Conservation (phyloP, 37 sponge, comb jelly and placozoan species). For the Aplysina aerophoba region DNA sequence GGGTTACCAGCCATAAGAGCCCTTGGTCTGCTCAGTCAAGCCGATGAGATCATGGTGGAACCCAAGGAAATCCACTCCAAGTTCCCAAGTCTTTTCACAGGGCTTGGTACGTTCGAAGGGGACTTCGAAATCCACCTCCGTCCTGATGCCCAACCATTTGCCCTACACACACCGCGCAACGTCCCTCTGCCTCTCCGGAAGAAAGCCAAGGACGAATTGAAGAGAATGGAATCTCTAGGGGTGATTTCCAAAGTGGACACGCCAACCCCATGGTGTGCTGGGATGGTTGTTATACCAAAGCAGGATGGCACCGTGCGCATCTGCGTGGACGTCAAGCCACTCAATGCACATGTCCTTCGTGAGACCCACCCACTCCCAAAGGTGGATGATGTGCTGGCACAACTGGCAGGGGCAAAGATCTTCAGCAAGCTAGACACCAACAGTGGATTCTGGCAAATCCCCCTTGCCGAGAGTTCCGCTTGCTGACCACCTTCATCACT, state of each 20-base stretch:
- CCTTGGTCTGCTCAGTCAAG: not conserved
- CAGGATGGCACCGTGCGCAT: constrained; percentile 38
- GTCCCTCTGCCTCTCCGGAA: no score
- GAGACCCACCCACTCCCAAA: constrained; percentile 43
- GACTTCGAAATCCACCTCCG: constrained; percentile 35
- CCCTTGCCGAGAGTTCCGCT: constrained; percentile 12
- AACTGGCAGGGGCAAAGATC: not conserved
- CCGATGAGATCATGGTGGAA: not conserved
- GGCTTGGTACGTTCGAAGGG: constrained; percentile 30
- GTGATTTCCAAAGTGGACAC: constrained; percentile 25
- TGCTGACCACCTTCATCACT: constrained; percentile 45
- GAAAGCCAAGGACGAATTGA: no score
- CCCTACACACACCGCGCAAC: constrained; percentile 26
- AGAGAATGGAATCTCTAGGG: no score
- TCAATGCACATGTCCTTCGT: constrained; percentile 36
- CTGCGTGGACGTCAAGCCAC: constrained; percentile 45
- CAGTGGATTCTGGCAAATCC: constrained; percentile 32
- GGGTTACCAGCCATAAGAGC: constrained; percentile 9
- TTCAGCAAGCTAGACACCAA: constrained; percentile 34
- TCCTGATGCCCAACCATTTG: constrained; percentile 37
- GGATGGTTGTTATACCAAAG: constrained; percentile 47
- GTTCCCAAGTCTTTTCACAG: constrained; percentile 15
- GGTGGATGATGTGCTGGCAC: constrained; percentile 8
- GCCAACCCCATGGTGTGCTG: constrained; percentile 51
- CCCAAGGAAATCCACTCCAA: not conserved